Percentiles rank a stretch among this genome's conserved stretches.
Evolutionary conservation across 1,140 invertebrate species (phyloP).

Genomic region (Hypothenemus hampei): DNA sequence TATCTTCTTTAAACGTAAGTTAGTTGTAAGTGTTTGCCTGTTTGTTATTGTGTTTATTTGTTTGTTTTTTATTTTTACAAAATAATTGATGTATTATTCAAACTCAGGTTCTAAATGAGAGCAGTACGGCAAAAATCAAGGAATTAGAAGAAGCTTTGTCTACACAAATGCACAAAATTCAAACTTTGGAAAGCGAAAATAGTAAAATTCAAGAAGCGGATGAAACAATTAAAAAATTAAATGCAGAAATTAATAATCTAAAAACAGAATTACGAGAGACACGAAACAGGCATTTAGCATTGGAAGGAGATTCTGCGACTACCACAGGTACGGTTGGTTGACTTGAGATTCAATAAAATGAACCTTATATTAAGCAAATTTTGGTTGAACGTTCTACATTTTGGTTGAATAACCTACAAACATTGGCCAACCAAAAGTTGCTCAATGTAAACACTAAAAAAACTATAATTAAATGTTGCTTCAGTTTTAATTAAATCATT

Average conservation of each 20-base stretch:
- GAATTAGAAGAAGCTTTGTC: slow-evolving; percentile 51
- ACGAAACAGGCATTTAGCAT: slow-evolving; percentile 8
- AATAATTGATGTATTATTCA: not conserved
- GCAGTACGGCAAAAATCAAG: slow-evolving; percentile 49
- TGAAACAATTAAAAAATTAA: slow-evolving; percentile 48
- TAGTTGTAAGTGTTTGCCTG: slow-evolving; percentile 20
- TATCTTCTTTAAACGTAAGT: slow-evolving; percentile 49
- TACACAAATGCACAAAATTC: slow-evolving; percentile 48
- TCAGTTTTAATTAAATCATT: slow-evolving; percentile 28
- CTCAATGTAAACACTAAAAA: too few species aligned
- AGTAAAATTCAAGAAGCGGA: slow-evolving; percentile 54
- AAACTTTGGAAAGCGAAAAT: slow-evolving; percentile 50
- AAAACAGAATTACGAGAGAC: slow-evolving; percentile 31
- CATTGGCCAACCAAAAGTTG: too few species aligned
- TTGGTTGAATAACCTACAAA: too few species aligned
- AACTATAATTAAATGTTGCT: not conserved
- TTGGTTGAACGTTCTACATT: too few species aligned
- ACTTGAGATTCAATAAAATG: too few species aligned
- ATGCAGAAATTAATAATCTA: slow-evolving; percentile 42
- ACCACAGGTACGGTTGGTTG: slow-evolving; percentile 30
- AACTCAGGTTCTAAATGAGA: slow-evolving; percentile 4
- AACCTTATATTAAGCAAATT: too few species aligned
- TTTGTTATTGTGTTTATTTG: slow-evolving; percentile 15
- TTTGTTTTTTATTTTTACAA: slow-evolving; percentile 8
- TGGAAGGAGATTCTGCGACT: slow-evolving; percentile 24